These are phyloP conservation scores for Mycalesis mineus DNA, from an alignment of 2,888 invertebrate genomes.

Conservation along the genomic window DNA sequence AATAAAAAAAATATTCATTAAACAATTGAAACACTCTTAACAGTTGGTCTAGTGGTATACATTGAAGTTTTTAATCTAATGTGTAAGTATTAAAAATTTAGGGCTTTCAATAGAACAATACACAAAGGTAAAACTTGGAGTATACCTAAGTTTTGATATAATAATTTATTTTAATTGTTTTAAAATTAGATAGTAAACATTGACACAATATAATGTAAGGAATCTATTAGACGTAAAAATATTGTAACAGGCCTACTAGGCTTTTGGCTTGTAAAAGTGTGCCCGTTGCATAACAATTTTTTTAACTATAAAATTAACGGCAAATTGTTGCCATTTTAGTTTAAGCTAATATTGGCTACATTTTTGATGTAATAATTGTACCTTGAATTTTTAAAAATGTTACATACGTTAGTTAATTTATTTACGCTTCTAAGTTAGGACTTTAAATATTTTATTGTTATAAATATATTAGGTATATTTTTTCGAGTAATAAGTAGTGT, in stretches of 20 bases:
- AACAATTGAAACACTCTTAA: too few species aligned
- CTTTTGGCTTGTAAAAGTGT: background rate
- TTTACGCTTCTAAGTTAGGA: background rate
- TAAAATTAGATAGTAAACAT: background rate
- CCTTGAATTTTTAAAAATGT: background rate
- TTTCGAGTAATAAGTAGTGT: background rate
- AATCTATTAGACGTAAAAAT: background rate
- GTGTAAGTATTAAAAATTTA: background rate
- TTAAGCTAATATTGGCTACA: background rate
- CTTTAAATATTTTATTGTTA: background rate
- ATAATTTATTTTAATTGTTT: background rate
- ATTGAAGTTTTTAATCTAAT: background rate
- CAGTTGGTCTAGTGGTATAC: too few species aligned
- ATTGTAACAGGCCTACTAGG: background rate
- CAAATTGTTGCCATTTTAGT: background rate
- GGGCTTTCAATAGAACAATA: background rate
- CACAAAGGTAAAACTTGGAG: background rate
- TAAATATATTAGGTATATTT: background rate
- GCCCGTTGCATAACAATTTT: background rate
- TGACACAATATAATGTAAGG: background rate
- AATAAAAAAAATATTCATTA: too few species aligned
- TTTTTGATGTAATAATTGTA: background rate
- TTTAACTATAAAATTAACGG: background rate
- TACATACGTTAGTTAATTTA: background rate
- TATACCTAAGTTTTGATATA: background rate